Evolutionary conservation across 1,140 invertebrate species (phyloP).

Genomic region (Diorhabda sublineata): DNA sequence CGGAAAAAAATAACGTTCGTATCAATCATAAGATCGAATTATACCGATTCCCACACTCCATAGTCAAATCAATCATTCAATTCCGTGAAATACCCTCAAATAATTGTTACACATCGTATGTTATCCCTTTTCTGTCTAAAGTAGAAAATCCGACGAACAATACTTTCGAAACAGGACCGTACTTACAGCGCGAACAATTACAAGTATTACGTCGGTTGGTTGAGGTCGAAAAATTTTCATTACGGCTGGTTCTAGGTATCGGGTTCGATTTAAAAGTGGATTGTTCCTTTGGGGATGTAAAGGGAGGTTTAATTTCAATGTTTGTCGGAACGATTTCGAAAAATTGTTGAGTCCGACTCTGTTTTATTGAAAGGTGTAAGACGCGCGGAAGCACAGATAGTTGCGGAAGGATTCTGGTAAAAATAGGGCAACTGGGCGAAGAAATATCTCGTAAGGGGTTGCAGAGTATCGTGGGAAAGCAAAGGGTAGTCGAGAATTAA

Average conservation of each 20-base stretch:
- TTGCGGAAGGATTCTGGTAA: constrained; percentile 30
- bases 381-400: constrained; percentile 27
- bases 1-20: not conserved
- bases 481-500: constrained; percentile 20
- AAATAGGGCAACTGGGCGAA: constrained; percentile 14
- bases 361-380: constrained; percentile 20
- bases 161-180: not conserved
- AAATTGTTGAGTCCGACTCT: not conserved
- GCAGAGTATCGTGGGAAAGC: constrained; percentile 22
- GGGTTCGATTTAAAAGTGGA: too few species aligned
- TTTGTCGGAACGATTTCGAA: too few species aligned
- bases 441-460: constrained; percentile 13
- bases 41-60: constrained; percentile 4
- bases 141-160: constrained; percentile 9
- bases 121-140: constrained; percentile 15
- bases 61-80: constrained; percentile 16
- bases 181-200: not conserved
- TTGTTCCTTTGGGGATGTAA: too few species aligned
- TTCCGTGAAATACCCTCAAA: constrained; percentile 15
- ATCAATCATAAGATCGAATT: constrained; percentile 1
- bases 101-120: constrained; percentile 14
- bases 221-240: too few species aligned
- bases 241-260: too few species aligned
- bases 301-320: too few species aligned
- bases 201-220: too few species aligned